Evolutionary conservation across 2,113 vertebrate genomes (phyloP).

Genomic region (Dermatemys mawii): DNA sequence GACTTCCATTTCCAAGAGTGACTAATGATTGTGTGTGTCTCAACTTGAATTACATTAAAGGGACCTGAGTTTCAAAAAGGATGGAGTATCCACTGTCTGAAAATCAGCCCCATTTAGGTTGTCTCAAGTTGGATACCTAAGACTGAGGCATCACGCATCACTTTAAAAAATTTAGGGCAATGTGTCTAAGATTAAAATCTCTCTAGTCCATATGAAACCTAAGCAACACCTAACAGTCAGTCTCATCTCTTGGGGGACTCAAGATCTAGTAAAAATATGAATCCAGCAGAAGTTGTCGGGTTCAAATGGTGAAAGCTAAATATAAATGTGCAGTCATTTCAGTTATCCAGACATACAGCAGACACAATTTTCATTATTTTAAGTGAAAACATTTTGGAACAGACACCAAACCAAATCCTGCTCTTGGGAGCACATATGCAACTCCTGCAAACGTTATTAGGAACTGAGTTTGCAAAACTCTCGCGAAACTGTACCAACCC

Average conservation of each 20-base stretch:
- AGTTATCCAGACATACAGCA: background rate
- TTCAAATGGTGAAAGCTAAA: background rate
- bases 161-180: background rate
- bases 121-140: background rate
- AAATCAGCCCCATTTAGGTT: background rate
- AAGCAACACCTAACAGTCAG: constrained; percentile 24
- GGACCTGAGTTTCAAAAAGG: constrained; percentile 40
- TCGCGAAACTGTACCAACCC: constrained; percentile 16
- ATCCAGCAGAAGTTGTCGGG: background rate
- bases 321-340: background rate
- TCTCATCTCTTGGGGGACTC: background rate
- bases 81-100: background rate
- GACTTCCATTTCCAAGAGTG: constrained; percentile 45
- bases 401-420: background rate
- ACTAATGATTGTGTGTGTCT: constrained; percentile 40
- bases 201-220: constrained; percentile 10
- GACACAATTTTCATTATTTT: constrained; percentile 33
- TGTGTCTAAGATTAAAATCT: constrained; percentile 27
- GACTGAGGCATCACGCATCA: background rate
- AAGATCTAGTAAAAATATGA: background rate
- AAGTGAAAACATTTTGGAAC: constrained; percentile 10
- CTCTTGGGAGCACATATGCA: constrained; percentile 41
- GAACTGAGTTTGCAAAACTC: constrained; percentile 31
- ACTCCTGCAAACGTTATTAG: constrained; percentile 34
- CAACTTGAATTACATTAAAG: constrained; percentile 28